These are phyloP conservation scores for Gobio gobio DNA, from an alignment of 2,113 vertebrate species.

Conservation along the genomic window DNA sequence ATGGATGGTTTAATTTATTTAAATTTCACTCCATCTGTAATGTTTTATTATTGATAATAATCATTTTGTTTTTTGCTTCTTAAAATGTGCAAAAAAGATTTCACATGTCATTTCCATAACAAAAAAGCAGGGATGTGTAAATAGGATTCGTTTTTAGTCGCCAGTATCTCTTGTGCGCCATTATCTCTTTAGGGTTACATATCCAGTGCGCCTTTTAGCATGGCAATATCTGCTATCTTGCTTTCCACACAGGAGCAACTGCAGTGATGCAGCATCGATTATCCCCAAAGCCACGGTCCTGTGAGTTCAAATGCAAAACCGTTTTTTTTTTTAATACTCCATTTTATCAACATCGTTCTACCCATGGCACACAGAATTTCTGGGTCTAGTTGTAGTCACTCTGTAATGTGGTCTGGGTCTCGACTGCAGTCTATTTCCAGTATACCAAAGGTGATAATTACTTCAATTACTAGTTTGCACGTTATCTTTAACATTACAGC, in stretches of 20 bases:
- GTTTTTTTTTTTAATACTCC: not conserved
- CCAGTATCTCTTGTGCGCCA: not conserved
- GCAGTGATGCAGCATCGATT: slow-evolving; percentile 3
- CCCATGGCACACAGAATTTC: not conserved
- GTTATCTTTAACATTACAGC: not conserved
- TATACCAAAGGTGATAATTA: slow-evolving; percentile 10
- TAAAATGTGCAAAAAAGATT: not conserved
- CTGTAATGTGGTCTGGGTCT: not conserved
- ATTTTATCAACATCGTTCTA: not conserved
- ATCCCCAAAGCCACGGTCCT: not conserved
- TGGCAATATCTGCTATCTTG: not conserved
- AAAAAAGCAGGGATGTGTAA: not conserved
- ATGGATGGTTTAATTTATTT: not conserved
- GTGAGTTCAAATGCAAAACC: slow-evolving; percentile 6
- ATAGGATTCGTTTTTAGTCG: not conserved
- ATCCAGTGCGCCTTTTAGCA: not conserved
- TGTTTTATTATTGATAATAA: not conserved
- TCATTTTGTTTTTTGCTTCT: not conserved
- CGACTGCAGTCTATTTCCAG: not conserved
- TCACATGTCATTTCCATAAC: not conserved
- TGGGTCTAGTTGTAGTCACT: not conserved
- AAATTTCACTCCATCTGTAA: not conserved
- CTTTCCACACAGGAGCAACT: slow-evolving; percentile 11
- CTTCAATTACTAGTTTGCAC: not conserved
- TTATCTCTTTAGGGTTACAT: not conserved